phyloP scores from a whole-genome alignment of 2,888 invertebrate genomes.

The Apotomis capreana region DNA sequence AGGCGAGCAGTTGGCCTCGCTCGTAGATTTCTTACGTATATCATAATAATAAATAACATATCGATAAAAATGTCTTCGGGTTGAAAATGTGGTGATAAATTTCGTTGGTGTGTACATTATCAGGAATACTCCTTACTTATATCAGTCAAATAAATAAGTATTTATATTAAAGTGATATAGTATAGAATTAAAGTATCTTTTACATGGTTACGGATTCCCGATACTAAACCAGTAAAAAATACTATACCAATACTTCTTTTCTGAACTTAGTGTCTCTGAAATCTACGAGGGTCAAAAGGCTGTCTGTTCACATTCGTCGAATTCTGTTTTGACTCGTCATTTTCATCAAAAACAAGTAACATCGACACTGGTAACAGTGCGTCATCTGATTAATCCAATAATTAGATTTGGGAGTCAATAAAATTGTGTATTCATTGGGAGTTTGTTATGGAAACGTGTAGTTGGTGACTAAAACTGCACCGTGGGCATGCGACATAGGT shows the following conservation, averaged over 20 bases:
- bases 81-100: background rate
- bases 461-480: no score
- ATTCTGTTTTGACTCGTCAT: background rate
- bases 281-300: no score
- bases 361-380: background rate
- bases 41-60: background rate
- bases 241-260: no score
- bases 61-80: background rate
- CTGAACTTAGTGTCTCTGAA: no score
- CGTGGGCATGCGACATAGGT: no score
- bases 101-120: background rate
- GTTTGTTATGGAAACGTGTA: no score
- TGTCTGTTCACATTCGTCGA: background rate
- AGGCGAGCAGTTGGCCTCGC: conserved; percentile 13
- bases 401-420: background rate
- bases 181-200: no score
- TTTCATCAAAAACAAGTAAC: background rate
- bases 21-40: conserved; percentile 18
- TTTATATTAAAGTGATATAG: no score
- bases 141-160: background rate
- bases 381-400: background rate
- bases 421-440: background rate
- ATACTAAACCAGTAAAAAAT: no score
- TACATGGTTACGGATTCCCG: no score
- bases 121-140: background rate